Conservation (phyloP, 2,113 vertebrate species). For the Empidonax alnorum region DNA sequence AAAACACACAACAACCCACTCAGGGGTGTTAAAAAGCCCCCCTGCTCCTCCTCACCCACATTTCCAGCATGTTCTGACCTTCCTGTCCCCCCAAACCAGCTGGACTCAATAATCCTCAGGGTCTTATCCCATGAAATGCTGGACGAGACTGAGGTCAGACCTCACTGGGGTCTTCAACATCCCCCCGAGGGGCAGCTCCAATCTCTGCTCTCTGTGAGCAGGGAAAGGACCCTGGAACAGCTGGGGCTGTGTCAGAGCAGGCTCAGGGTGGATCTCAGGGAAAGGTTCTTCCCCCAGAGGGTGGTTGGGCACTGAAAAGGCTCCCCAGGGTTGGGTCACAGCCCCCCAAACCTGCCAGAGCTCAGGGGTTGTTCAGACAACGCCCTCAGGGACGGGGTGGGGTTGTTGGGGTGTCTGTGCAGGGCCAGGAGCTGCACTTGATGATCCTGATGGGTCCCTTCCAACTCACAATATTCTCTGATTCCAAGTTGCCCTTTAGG, state of each 20-base stretch:
- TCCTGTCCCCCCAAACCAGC: background rate
- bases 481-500: too few relatives aligned
- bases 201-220: too few relatives aligned
- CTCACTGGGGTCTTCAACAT: too few relatives aligned
- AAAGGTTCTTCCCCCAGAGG: background rate
- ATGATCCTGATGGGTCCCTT: background rate
- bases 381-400: background rate
- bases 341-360: background rate
- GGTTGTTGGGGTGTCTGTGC: background rate
- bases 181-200: too few relatives aligned
- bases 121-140: background rate
- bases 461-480: background rate
- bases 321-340: background rate
- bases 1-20: accelerated
- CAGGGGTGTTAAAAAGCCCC: accelerated
- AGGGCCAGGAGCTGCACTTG: background rate
- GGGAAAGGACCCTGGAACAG: too few relatives aligned
- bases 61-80: background rate
- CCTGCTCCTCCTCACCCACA: too few relatives aligned
- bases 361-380: background rate
- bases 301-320: background rate
- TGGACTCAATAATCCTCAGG: background rate
- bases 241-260: too few relatives aligned
- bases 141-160: too few relatives aligned
- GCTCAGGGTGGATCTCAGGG: background rate